A percentile compares a stretch with the other conserved stretches of the same genome.
phyloP scores from a whole-genome alignment of 2,113 vertebrate genomes.

The Cebidichthys violaceus region DNA sequence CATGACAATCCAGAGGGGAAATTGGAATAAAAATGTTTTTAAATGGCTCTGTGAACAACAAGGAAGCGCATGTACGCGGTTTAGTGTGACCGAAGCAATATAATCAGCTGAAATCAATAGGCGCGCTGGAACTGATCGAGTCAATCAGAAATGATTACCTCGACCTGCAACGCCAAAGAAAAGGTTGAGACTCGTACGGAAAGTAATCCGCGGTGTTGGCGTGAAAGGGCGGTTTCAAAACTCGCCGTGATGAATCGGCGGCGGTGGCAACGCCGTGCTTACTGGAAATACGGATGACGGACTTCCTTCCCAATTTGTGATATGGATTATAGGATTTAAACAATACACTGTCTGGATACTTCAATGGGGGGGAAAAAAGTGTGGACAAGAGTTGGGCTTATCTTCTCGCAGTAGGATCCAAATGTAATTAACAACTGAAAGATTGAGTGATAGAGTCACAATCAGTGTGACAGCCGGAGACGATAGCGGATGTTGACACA shows the following conservation, averaged over 20 bases:
- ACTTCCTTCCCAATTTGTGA: constrained; percentile 51
- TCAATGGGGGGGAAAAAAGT: constrained; percentile 19
- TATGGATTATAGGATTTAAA: constrained; percentile 57
- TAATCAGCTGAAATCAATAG: constrained; percentile 45
- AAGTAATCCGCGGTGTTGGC: not conserved
- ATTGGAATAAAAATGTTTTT: constrained; percentile 6
- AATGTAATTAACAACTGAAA: constrained; percentile 68
- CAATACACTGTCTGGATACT: constrained; percentile 28
- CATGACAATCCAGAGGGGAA: constrained; percentile 6
- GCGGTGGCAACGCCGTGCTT: not conserved
- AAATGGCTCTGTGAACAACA: constrained; percentile 12
- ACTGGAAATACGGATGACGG: constrained; percentile 31
- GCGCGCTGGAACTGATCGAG: constrained; percentile 47
- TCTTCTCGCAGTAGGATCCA: constrained; percentile 58
- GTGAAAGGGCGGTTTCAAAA: constrained; percentile 28
- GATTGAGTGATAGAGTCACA: constrained; percentile 76
- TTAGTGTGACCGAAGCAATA: constrained; percentile 48
- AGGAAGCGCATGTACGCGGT: constrained; percentile 17
- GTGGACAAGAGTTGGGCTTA: constrained; percentile 44
- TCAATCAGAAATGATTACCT: constrained; percentile 54
- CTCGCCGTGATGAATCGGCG: constrained; percentile 36
- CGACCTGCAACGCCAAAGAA: constrained; percentile 46
- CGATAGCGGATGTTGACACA: constrained; percentile 75
- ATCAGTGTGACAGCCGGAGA: constrained; percentile 73
- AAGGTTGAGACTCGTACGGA: constrained; percentile 24